Percentiles rank a stretch among this genome's conserved stretches.
phyloP scores from a whole-genome alignment of 1,140 invertebrate species.

The Drosophila saltans region DNA sequence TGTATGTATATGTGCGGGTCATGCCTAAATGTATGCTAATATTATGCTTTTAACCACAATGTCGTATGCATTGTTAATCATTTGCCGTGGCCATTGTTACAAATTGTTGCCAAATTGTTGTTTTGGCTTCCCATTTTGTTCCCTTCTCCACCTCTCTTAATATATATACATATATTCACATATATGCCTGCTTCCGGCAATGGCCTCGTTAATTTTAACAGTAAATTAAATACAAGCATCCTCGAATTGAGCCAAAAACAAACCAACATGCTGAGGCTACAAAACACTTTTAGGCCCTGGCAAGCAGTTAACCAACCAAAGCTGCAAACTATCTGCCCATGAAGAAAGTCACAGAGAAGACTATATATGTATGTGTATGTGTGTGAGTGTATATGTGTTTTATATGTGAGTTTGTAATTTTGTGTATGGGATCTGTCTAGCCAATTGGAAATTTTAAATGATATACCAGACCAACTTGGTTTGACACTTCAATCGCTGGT shows the following conservation, averaged over 20 bases:
- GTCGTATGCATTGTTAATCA: slow-evolving; percentile 80
- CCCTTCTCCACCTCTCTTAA: not conserved
- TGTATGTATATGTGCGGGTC: slow-evolving; percentile 17
- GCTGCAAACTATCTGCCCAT: slow-evolving; percentile 20
- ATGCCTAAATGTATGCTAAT: slow-evolving; percentile 67
- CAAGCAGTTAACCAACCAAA: slow-evolving; percentile 46
- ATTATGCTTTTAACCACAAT: slow-evolving; percentile 80
- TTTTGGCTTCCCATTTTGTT: slow-evolving; percentile 56
- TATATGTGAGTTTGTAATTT: slow-evolving; percentile 17
- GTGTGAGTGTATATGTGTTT: too few relatives aligned
- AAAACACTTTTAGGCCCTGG: slow-evolving; percentile 13
- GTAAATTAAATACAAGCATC: slow-evolving; percentile 77
- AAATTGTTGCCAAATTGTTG: slow-evolving; percentile 80
- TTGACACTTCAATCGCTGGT: slow-evolving; percentile 24
- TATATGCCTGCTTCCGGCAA: slow-evolving; percentile 20
- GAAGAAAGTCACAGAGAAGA: not conserved
- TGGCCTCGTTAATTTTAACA: slow-evolving; percentile 76
- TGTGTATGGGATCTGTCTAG: slow-evolving; percentile 40
- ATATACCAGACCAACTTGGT: slow-evolving; percentile 47
- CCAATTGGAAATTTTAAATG: slow-evolving; percentile 77
- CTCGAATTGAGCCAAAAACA: slow-evolving; percentile 49
- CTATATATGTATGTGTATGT: too few relatives aligned
- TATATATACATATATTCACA: slow-evolving; percentile 19
- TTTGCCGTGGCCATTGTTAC: slow-evolving; percentile 76
- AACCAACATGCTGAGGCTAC: slow-evolving; percentile 17